phyloP scores from a whole-genome alignment of 2,797 vertebrate genomes.

The Galago senegalensis region DNA sequence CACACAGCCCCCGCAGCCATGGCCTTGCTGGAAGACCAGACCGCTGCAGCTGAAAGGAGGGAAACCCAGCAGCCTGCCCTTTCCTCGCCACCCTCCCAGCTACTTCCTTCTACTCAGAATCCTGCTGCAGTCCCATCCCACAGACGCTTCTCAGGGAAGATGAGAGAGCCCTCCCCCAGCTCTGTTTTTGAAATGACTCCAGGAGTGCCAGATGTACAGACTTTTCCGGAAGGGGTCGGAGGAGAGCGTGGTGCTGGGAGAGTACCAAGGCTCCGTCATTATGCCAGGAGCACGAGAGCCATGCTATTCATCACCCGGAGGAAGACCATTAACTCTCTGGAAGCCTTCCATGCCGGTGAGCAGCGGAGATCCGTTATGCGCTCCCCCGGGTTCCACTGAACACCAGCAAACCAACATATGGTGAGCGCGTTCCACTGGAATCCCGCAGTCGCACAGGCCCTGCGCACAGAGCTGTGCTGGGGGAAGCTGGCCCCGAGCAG shows the following conservation, averaged over 20 bases:
- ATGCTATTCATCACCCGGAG: conserved; percentile 68
- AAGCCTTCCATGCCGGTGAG: conserved; percentile 4
- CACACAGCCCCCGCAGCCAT: neutral
- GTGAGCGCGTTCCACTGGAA: conserved; percentile 64
- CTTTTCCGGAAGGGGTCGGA: conserved; percentile 66
- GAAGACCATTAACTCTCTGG: conserved; percentile 65
- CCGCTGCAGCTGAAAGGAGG: neutral
- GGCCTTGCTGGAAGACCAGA: neutral
- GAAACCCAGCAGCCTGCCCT: neutral
- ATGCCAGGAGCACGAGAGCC: conserved; percentile 43
- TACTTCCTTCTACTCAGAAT: neutral
- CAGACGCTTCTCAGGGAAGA: neutral
- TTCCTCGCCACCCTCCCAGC: neutral
- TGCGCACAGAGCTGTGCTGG: neutral
- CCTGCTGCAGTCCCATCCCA: neutral
- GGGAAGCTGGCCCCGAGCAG: conserved; percentile 58
- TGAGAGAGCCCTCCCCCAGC: neutral
- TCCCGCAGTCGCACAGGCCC: conserved; percentile 24
- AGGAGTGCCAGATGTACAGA: conserved; percentile 47
- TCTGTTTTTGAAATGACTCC: conserved; percentile 65
- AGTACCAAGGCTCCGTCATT: conserved; percentile 29
- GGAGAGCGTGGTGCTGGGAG: neutral
- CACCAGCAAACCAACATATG: conserved; percentile 53
- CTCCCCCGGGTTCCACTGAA: conserved; percentile 71
- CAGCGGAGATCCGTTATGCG: neutral